Evolutionary conservation across 2,113 vertebrate genomes (phyloP).

Genomic region (Odontesthes bonariensis): DNA sequence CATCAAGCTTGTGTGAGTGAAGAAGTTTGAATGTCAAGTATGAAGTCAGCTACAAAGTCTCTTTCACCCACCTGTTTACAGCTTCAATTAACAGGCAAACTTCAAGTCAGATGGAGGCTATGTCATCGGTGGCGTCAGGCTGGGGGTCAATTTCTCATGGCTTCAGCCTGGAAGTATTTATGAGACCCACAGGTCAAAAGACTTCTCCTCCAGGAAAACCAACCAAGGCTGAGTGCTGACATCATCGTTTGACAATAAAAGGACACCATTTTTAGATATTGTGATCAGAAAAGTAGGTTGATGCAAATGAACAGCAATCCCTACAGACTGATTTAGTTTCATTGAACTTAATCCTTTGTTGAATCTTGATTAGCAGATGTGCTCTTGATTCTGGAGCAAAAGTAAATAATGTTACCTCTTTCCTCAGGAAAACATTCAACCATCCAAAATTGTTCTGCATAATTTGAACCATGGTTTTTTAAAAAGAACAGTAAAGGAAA

Average conservation of each 20-base stretch:
- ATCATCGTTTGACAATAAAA: conserved; percentile 24
- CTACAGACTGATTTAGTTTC: conserved; percentile 5
- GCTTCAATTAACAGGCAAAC: conserved; percentile 79
- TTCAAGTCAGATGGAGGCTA: conserved; percentile 61
- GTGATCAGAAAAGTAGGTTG: conserved; percentile 14
- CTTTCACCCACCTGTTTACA: conserved; percentile 70
- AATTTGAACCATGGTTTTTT: background rate
- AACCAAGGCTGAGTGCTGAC: conserved; percentile 43
- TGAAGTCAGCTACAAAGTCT: conserved; percentile 60
- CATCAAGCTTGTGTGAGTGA: conserved; percentile 36
- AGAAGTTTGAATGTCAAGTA: conserved; percentile 63
- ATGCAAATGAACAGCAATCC: background rate
- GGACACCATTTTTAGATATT: conserved; percentile 8
- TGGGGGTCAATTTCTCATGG: conserved; percentile 45
- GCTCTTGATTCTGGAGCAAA: background rate
- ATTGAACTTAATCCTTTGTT: conserved; percentile 4
- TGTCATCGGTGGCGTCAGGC: conserved; percentile 40
- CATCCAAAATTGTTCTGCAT: background rate
- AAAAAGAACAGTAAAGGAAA: background rate
- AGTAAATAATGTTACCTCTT: background rate
- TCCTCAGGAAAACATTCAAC: background rate
- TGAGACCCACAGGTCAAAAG: conserved; percentile 50
- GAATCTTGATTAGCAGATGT: conserved; percentile 34
- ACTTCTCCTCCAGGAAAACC: conserved; percentile 26
- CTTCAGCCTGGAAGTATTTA: conserved; percentile 61